These are phyloP conservation scores for Chymomyza amoena DNA, from an alignment of 2,888 invertebrate species.

Conservation along the genomic window DNA sequence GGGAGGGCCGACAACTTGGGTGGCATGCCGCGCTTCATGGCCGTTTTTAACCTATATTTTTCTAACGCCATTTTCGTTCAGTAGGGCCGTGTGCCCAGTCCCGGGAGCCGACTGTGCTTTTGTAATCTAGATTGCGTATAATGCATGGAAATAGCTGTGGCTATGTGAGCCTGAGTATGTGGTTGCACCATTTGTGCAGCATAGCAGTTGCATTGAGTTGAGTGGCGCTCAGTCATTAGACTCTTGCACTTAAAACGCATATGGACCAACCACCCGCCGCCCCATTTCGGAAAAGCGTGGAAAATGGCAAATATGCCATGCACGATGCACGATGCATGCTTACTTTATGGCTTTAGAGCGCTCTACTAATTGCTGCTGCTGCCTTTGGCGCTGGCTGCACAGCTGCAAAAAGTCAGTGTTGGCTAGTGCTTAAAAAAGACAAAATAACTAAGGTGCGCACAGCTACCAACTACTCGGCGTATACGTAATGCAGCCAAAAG, in stretches of 20 bases:
- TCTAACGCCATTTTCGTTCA: slow-evolving; percentile 22
- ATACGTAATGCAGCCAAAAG: slow-evolving; percentile 17
- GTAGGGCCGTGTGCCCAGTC: not conserved
- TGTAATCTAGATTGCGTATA: slow-evolving; percentile 19
- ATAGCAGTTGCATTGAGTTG: not conserved
- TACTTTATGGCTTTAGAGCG: slow-evolving; percentile 62
- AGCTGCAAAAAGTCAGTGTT: not conserved
- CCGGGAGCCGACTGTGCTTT: not conserved
- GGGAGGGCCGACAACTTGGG: not conserved
- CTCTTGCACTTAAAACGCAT: not conserved
- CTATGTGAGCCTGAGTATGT: slow-evolving; percentile 24
- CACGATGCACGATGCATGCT: slow-evolving; percentile 7
- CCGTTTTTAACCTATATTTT: slow-evolving; percentile 43
- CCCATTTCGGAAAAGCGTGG: not conserved
- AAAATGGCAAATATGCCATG: not conserved
- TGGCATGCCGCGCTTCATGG: not conserved
- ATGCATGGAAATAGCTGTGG: slow-evolving; percentile 3
- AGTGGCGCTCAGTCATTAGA: slow-evolving; percentile 1
- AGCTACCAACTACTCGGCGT: slow-evolving; percentile 28
- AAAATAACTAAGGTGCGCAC: not conserved
- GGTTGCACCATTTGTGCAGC: not conserved
- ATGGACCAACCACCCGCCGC: not conserved
- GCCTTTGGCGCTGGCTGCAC: not conserved
- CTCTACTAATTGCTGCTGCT: slow-evolving; percentile 53
- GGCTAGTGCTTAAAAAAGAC: not conserved